These are phyloP conservation scores for Otocyon megalotis DNA, from an alignment of 2,113 vertebrate genomes.

Conservation along the genomic window DNA sequence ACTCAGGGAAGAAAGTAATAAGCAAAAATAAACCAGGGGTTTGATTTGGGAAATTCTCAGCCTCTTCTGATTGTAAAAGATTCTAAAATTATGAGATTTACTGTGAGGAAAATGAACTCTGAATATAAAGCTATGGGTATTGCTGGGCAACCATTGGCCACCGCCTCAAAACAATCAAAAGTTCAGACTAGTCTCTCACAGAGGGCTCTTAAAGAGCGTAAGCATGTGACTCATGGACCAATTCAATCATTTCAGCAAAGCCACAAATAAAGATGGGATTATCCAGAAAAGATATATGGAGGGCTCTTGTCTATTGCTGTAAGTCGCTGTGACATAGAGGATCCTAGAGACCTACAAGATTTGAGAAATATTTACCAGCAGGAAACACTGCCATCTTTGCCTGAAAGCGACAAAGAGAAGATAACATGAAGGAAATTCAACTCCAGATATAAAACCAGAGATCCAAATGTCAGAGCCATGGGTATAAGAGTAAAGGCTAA, in stretches of 20 bases:
- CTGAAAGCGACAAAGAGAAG: background rate
- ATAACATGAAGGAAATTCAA: background rate
- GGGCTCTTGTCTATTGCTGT: background rate
- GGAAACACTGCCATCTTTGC: background rate
- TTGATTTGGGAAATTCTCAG: background rate
- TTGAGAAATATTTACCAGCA: background rate
- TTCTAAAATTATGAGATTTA: background rate
- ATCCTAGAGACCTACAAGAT: background rate
- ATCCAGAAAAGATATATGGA: background rate
- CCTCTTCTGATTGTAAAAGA: background rate
- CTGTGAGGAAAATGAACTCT: background rate
- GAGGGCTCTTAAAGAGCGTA: background rate
- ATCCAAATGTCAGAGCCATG: background rate
- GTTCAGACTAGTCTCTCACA: background rate
- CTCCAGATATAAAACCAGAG: background rate
- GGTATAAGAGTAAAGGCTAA: background rate
- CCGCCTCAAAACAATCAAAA: background rate
- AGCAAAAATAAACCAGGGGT: background rate
- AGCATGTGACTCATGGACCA: background rate
- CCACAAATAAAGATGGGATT: background rate
- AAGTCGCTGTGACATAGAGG: background rate
- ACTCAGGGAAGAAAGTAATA: background rate
- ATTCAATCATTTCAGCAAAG: background rate
- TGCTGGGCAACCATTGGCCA: background rate
- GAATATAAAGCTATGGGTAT: background rate